Percentiles rank a stretch among this genome's conserved stretches.
Evolutionary conservation across 1,140 invertebrate species (phyloP).

Genomic region (Orius insidiosus): DNA sequence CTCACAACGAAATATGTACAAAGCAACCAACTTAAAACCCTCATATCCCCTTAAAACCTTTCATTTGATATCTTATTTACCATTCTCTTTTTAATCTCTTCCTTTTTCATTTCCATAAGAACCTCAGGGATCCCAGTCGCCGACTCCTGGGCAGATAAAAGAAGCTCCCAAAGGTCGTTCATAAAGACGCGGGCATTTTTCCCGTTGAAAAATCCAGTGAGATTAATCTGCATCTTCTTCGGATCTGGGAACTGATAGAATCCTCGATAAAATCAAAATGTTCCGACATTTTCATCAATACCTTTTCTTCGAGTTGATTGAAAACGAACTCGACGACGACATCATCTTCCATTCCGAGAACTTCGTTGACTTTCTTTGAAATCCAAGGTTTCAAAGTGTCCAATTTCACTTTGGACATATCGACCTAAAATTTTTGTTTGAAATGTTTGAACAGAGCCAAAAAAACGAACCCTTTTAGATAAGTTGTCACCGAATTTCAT

Average conservation of each 20-base stretch:
- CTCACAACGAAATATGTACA: no score
- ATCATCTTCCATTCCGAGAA: slow-evolving; percentile 93
- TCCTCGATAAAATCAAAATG: background rate
- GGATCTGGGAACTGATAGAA: slow-evolving; percentile 73
- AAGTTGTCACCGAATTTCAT: slow-evolving; percentile 92
- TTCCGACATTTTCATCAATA: slow-evolving; percentile 23
- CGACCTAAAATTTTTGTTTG: slow-evolving; percentile 49
- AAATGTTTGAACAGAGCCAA: background rate
- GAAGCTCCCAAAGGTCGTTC: slow-evolving; percentile 87
- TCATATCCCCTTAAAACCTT: no score
- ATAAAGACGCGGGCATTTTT: slow-evolving; percentile 96
- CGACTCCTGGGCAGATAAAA: slow-evolving; percentile 89
- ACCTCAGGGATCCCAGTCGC: slow-evolving; percentile 83
- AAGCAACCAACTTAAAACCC: no score
- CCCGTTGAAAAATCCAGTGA: slow-evolving; percentile 96
- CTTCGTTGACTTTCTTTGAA: slow-evolving; percentile 83
- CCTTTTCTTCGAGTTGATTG: slow-evolving; percentile 93
- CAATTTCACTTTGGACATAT: slow-evolving; percentile 95
- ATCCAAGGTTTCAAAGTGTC: slow-evolving; percentile 99
- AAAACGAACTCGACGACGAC: slow-evolving; percentile 97
- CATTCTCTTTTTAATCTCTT: slow-evolving; percentile 79
- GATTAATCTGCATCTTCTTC: slow-evolving; percentile 97
- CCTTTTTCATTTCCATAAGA: slow-evolving; percentile 89
- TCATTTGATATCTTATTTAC: slow-evolving; percentile 25
- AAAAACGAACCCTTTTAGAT: slow-evolving; percentile 58